Evolutionary conservation across 2,888 invertebrate genomes (phyloP).

Genomic region (Coremacera marginata): DNA sequence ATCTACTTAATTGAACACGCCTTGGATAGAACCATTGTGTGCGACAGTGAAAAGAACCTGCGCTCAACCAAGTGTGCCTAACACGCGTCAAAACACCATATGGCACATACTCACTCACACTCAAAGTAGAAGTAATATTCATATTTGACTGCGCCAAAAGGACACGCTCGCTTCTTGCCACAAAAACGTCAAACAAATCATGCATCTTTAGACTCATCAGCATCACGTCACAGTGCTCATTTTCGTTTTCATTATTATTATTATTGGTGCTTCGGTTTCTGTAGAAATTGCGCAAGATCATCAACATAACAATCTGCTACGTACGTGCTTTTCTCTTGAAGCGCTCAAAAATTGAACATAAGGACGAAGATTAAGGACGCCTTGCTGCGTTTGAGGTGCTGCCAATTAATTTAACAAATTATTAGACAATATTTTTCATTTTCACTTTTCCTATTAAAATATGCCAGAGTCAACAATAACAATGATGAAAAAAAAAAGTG

Average conservation of each 20-base stretch:
- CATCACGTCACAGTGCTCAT: slow-evolving; percentile 8
- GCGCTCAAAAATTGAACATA: neutral
- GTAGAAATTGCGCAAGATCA: slow-evolving; percentile 28
- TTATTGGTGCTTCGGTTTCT: neutral
- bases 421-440: slow-evolving; percentile 58
- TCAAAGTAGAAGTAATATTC: neutral
- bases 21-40: neutral
- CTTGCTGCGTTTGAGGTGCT: too few relatives aligned
- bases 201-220: neutral
- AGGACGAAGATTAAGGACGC: slow-evolving; percentile 27
- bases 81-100: slow-evolving; percentile 28
- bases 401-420: slow-evolving; percentile 56
- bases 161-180: neutral
- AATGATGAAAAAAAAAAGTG: slow-evolving; percentile 51
- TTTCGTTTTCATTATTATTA: slow-evolving; percentile 6
- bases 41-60: neutral
- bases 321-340: neutral
- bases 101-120: neutral
- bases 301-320: neutral
- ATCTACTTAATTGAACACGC: slow-evolving; percentile 28
- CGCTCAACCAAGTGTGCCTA: slow-evolving; percentile 21
- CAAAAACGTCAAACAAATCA: slow-evolving; percentile 1
- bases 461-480: too few relatives aligned
- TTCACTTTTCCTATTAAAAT: slow-evolving; percentile 34
- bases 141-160: neutral